Evolutionary conservation across 2,113 vertebrate species (phyloP), one percentile per base, ranked within the genome.

Genomic region (Phyllopteryx taeniolatus): DNA sequence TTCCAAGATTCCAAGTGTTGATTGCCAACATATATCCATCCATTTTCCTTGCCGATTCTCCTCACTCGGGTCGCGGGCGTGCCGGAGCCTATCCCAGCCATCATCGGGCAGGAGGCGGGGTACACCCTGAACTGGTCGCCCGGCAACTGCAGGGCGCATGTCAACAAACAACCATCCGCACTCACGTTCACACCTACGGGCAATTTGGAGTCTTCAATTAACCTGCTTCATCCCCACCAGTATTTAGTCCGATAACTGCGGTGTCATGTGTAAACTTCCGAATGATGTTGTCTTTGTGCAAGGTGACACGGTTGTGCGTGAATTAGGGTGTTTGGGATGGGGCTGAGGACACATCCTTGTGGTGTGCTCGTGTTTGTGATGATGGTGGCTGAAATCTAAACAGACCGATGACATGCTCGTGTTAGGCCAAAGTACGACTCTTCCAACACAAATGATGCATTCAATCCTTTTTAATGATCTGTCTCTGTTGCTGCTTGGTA

Each of bases 361-460:
- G 59, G 14, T 61, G 31, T 8, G 7, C 59, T 31, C 8, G 31
- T 15, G 17, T 35, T 35, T 61, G 59, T 17, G 14, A 17, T 35
- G 12, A 59, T 31, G 56, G 11, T 59, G 31, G 7, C 59, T 61
- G 59, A 61, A 19, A 35, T 61, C 31, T 59, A 13, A 22, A 59
- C 56, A 31, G n/a, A 59, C 27, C 20, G 49, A 85, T 89, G 70
- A 79, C 79, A 84, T 85, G 72, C 76, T 59, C 39, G 31, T 72
- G 31, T 72, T 39, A 12, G 59, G 60, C 0, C 20, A 51, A 72
- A 85, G 72, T 70, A 31, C 81, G 74, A 68, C 70, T 81, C 39
- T 78, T 56, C 74, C 68, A 74, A 83, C 82, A 79, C 67, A 89
- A 89, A 90, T 85, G 82, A 54, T 62, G 27, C 20, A 49, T 53